Percentiles rank a stretch among this genome's conserved stretches.
Evolutionary conservation across 92 coral and sea anemone genomes (phyloP).

Genomic region (Zoanthus sansibaricus): DNA sequence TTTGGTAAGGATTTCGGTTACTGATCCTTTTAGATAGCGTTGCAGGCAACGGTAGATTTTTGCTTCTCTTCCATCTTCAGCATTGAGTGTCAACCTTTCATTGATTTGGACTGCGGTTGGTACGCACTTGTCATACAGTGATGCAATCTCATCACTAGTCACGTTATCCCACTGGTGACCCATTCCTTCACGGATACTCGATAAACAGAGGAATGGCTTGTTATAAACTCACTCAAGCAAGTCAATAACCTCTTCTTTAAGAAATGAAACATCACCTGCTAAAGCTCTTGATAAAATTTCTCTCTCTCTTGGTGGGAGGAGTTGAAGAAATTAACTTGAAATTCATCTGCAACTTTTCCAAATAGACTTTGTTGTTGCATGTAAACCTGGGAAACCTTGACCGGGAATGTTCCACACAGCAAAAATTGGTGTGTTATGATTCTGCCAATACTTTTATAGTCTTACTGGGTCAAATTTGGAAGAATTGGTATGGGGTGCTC

Average conservation of each 20-base stretch:
- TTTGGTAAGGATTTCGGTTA: conserved; percentile 47
- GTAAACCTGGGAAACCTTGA: conserved; percentile 59
- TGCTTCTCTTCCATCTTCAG: conserved; percentile 53
- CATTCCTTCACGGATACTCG: conserved; percentile 54
- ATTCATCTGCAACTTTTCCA: conserved; percentile 58
- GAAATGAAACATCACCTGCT: conserved; percentile 41
- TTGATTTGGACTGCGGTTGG: conserved; percentile 54
- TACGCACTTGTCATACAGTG: conserved; percentile 45
- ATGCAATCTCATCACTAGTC: conserved; percentile 41
- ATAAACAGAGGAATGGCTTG: conserved; percentile 52
- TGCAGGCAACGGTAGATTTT: conserved; percentile 65
- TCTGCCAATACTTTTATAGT: conserved; percentile 57
- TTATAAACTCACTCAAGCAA: conserved; percentile 31
- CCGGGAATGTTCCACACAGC: conserved; percentile 66
- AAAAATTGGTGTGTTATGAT: conserved; percentile 69
- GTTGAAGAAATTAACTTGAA: conserved; percentile 54
- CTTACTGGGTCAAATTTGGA: conserved; percentile 54
- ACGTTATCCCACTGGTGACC: conserved; percentile 53
- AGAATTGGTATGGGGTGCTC: conserved; percentile 53
- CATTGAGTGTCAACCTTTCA: conserved; percentile 33
- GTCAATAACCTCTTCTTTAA: conserved; percentile 35
- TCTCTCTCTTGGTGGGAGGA: conserved; percentile 60
- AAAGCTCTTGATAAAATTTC: conserved; percentile 53
- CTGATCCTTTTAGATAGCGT: conserved; percentile 61
- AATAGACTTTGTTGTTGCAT: conserved; percentile 58